phyloP scores from a whole-genome alignment of 1,140 invertebrate species.

The Bombus ignitus region DNA sequence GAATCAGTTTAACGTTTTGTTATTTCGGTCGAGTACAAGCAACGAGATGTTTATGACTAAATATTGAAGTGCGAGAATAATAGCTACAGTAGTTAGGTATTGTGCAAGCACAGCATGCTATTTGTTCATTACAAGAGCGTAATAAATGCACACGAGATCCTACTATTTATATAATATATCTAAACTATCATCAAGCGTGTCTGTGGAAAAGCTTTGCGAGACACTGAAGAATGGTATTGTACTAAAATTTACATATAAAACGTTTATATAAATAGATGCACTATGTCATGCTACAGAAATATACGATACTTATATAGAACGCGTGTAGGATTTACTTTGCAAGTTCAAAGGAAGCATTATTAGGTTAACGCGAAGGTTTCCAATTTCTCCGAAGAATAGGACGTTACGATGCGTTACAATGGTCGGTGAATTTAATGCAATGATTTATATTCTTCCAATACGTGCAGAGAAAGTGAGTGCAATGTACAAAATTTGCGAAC shows the following conservation, averaged over 20 bases:
- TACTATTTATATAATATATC: no score
- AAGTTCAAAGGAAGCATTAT: neutral
- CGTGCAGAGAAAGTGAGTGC: slow-evolving; percentile 25
- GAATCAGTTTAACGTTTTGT: no score
- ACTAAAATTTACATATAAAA: neutral
- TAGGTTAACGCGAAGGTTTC: neutral
- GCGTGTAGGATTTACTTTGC: neutral
- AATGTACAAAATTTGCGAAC: slow-evolving; percentile 31
- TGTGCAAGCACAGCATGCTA: no score
- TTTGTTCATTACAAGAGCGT: no score
- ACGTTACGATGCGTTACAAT: neutral
- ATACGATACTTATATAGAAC: neutral
- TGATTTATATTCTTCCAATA: slow-evolving; percentile 44
- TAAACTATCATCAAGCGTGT: neutral
- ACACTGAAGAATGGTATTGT: neutral
- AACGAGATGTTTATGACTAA: no score
- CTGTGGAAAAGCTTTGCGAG: neutral
- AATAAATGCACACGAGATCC: no score
- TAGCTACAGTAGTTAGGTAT: no score
- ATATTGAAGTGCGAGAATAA: no score
- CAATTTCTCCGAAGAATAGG: neutral
- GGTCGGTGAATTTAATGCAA: slow-evolving; percentile 26
- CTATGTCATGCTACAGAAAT: neutral
- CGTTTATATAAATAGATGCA: neutral
- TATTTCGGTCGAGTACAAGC: no score